Base-by-base conservation (phyloP, 2,888 invertebrate genomes). In the Tanytarsus gracilentus region DNA sequence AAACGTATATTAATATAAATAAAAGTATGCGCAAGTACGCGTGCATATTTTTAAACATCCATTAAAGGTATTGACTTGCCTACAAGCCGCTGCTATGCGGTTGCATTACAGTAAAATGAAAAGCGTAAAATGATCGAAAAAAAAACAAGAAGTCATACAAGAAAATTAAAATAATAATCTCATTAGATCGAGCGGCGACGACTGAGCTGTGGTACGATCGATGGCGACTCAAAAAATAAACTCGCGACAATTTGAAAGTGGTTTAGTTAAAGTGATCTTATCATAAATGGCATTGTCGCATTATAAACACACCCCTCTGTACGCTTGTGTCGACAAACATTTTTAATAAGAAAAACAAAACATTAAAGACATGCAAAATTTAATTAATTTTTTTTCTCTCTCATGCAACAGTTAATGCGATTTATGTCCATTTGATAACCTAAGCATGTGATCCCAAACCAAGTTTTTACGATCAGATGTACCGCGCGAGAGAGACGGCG, bases 111-210 rank as follows among this genome's bases (percentile, higher is more conserved):
- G 30, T n/a, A 50, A 51, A 14, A 30, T 29, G 29, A 51, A 27
- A 51, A 51, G 51, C 51, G 30, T 51, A 18, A 51, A 27, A n/a
- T 18, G 29, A 56, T 36, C 8, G 16, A 25, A 16, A 7, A 18
- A 55, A 56, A 44, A 56, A 56, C 44, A 36, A 56, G 56, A 56
- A 56, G 56, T 56, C 56, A 56, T 56, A 44, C 56, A 56, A 44
- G 29, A 18, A 56, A 44, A 56, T 56, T 40, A 44, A 56, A 44
- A 40, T 56, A 56, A 58, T 58, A 58, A 48, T 58, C 58, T 58
- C 48, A 58, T 58, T 58, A 58, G 58, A 58, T 58, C 48, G 18
- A 39, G 18, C 29, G 21, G 9, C 5, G 16, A 16, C 1, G 14
- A 33, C n/a, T 33, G 14, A 33, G 33, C 36, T 36, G 36, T n/a